Evolutionary conservation across 2,113 vertebrate species (phyloP), one percentile per base, ranked within the genome.

Genomic region (Fulmarus glacialis): DNA sequence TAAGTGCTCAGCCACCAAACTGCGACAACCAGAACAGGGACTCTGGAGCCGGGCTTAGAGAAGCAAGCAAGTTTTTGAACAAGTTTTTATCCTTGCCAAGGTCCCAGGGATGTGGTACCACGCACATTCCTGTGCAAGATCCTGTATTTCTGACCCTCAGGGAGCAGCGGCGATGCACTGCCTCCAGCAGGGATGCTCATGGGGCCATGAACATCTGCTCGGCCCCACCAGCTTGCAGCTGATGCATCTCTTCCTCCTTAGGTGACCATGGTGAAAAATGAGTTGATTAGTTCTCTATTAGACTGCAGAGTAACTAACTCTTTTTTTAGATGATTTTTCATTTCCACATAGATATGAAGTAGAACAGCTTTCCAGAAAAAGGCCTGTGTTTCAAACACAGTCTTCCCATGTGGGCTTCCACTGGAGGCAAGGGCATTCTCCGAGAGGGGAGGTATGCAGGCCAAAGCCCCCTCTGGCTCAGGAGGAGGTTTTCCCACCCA

Each of bases 261-360:
- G 1, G 34, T 3, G 6, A 23, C 24, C 8, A 4, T 11, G 11
- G n/a, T 55, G 21, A n/a, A 52, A 60, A 36, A 32, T 1, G 1
- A 78, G 8, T 53, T 32, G 55, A 56, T 72, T 30, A 21, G 18
- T 21, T 24, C 60, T 36, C 71, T 58, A 4, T 8, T 18, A 20
- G n/a, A 19, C 19, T 63, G 43, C 71, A 64, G 60, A 80, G 43
- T 18, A 42, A 10, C 12, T 10, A 19, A 6, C 24, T 30, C 5
- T 19, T 42, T 3, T 68, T 82, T 59, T 14, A 63, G 38, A 22
- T 26, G 0, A 55, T 58, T 70, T 73, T 77, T 34, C 47, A 29
- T 60, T 62, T 66, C 38, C 34, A 74, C 19, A 26, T 8, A 40
- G 32, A 26, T n/a, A 3, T 9, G 36, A 75, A 75, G 19, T 4